Evolutionary conservation across 2,888 invertebrate genomes (phyloP), one percentile per base, ranked within the genome.

Genomic region (Boloria euphrosyne): DNA sequence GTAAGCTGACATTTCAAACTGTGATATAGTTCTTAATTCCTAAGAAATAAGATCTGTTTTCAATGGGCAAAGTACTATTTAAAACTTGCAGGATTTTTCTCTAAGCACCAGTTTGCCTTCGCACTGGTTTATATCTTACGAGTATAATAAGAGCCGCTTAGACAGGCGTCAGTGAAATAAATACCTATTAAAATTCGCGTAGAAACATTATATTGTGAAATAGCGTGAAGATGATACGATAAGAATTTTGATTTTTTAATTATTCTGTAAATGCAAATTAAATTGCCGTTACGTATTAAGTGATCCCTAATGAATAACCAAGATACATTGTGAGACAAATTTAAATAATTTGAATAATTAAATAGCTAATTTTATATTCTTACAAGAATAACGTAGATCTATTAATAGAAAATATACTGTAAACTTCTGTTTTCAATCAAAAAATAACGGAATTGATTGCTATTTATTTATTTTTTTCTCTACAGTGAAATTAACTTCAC

Each of bases 81-180:
- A 59, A 68, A 60, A 62, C 66, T 73, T 67, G 71, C 61, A 65
- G 63, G 65, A 74, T 76, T 77, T 77, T 78, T 78, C 76, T 75
- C 49, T 65, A 68, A 72, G 47, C 63, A 75, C 76, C 60, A 60
- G 80, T 77, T 79, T 70, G 69, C 80, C 80, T 80, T 80, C 79
- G 62, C 68, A 73, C 71, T 65, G 64, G 63, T 73, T 70, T 68
- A 68, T 69, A 22, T 22, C 22, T 22, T 22, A 22, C 22, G 22
- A 22, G 22, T 22, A 22, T 22, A 2, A 22, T 22, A 62, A 58
- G 67, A 70, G 61, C 38, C 64, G 66, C 57, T 18, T 50, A 57
- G 57, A 65, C 46, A 22, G 57, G 55, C 67, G 69, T 70, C 62
- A 66, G 70, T 67, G 66, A 68, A 73, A 70, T 73, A 72, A 69